phyloP scores from a whole-genome alignment of 1,140 invertebrate species.

The Sitobion miscanthi region DNA sequence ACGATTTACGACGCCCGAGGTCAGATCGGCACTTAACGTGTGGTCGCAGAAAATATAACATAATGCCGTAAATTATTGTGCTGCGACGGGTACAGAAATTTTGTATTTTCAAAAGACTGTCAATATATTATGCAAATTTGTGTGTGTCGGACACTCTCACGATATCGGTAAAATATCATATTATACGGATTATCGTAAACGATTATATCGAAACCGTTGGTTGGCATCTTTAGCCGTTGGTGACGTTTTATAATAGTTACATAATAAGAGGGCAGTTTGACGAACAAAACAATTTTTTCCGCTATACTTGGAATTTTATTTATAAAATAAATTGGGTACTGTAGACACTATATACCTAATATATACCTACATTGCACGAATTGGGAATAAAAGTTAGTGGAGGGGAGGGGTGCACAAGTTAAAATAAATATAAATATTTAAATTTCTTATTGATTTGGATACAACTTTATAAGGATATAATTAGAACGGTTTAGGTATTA shows the following conservation, averaged over 20 bases:
- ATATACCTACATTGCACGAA: too few species aligned
- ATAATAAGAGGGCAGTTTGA: background rate
- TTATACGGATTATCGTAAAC: background rate
- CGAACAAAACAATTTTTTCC: background rate
- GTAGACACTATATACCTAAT: too few species aligned
- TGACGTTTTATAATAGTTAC: background rate
- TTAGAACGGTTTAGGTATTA: too few species aligned
- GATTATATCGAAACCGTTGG: background rate
- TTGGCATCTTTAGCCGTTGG: background rate
- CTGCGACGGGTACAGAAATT: background rate
- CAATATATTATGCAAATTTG: background rate
- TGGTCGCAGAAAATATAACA: background rate
- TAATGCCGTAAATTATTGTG: background rate
- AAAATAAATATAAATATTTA: too few species aligned
- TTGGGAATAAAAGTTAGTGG: too few species aligned
- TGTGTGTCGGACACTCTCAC: background rate
- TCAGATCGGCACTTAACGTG: background rate
- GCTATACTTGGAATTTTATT: background rate
- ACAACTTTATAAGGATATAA: too few species aligned
- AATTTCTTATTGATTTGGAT: too few species aligned
- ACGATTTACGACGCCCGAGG: background rate
- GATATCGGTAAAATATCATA: background rate
- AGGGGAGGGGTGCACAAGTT: too few species aligned
- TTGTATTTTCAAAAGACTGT: background rate
- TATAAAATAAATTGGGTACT: background rate